Conservation (phyloP, 2,888 invertebrate species). For the Agrochola macilenta region DNA sequence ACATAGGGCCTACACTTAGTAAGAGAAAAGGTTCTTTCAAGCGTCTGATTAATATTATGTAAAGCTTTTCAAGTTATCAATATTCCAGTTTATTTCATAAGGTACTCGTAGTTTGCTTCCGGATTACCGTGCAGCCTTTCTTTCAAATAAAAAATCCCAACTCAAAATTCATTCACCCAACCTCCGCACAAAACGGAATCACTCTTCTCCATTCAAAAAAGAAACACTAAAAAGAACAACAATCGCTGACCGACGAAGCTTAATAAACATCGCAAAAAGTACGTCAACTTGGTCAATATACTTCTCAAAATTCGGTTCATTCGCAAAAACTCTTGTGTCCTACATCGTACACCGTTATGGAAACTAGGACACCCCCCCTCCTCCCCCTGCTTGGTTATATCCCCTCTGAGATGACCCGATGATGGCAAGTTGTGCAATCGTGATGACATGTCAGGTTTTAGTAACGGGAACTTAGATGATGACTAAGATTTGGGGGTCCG, state of each 20-base stretch:
- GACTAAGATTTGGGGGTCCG: conserved; percentile 43
- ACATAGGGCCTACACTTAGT: neutral
- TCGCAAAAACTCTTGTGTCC: conserved; percentile 65
- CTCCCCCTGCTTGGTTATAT: conserved; percentile 15
- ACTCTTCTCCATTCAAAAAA: conserved; percentile 17
- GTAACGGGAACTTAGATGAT: conserved; percentile 67
- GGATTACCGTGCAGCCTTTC: neutral
- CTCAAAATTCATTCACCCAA: conserved; percentile 5
- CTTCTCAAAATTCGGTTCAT: conserved; percentile 57
- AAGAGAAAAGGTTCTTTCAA: neutral
- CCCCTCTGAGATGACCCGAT: conserved; percentile 61
- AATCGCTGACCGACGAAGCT: conserved; percentile 11
- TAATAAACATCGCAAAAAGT: conserved; percentile 46
- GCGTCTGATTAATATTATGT: neutral
- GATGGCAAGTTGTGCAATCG: conserved; percentile 75
- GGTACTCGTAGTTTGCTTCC: neutral
- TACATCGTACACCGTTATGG: conserved; percentile 66
- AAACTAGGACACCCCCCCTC: conserved; percentile 55
- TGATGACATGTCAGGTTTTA: conserved; percentile 69
- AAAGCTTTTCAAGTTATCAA: neutral
- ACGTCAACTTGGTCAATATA: conserved; percentile 44
- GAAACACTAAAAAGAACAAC: conserved; percentile 22
- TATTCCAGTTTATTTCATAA: neutral
- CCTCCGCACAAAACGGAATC: conserved; percentile 12
- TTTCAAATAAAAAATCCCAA: neutral